Evolutionary conservation across 2,797 vertebrate genomes (phyloP).

Genomic region (Cuniculus paca): DNA sequence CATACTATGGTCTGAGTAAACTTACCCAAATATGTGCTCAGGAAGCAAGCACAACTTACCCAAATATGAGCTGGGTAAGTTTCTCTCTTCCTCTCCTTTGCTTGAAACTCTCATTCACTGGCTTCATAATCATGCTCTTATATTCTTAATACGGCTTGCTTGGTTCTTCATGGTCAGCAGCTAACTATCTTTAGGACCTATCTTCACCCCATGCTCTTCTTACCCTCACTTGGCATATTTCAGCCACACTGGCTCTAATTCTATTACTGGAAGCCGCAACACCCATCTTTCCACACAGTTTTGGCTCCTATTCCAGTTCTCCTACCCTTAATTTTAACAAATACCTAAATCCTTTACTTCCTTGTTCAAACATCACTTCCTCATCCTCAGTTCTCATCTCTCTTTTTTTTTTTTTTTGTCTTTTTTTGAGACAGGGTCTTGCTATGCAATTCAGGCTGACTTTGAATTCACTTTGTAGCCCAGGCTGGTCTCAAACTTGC

Average conservation of each 20-base stretch:
- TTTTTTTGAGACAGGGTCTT: too few relatives aligned
- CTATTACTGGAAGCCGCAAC: neutral
- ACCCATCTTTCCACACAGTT: neutral
- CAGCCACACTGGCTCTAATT: neutral
- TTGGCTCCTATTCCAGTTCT: neutral
- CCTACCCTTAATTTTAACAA: neutral
- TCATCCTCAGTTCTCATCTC: neutral
- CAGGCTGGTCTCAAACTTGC: too few relatives aligned
- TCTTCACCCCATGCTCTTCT: neutral
- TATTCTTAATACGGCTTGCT: neutral
- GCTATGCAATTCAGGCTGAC: too few relatives aligned
- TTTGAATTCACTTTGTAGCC: too few relatives aligned
- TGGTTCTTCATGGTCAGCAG: neutral
- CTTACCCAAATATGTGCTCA: neutral
- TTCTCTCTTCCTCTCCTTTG: conserved; percentile 9
- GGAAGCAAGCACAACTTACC: neutral
- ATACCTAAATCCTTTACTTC: conserved; percentile 23
- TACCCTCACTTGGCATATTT: neutral
- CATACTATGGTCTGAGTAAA: neutral
- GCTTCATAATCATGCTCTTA: neutral
- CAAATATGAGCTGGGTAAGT: neutral
- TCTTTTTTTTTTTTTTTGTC: neutral
- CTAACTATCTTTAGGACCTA: neutral
- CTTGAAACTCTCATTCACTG: neutral
- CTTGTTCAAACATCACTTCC: conserved; percentile 32